These are phyloP conservation scores for Capricornis sumatraensis DNA, from an alignment of 2,113 vertebrate genomes.

Conservation along the genomic window DNA sequence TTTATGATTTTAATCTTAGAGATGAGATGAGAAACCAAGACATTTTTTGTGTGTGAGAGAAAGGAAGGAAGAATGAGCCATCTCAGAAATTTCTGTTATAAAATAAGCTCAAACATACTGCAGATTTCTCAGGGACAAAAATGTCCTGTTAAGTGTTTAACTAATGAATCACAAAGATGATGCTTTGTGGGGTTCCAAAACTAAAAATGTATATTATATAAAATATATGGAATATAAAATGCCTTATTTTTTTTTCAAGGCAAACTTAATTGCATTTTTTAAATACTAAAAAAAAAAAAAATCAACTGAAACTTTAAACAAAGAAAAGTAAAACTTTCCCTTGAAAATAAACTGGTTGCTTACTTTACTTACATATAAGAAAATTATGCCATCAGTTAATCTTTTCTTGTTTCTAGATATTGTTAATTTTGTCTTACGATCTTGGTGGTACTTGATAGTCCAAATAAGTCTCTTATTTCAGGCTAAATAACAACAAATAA, in stretches of 20 bases:
- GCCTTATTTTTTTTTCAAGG: neutral
- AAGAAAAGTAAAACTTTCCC: neutral
- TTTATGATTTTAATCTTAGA: conserved; percentile 3
- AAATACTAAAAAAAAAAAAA: neutral
- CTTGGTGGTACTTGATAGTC: neutral
- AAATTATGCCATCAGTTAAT: neutral
- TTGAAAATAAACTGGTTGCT: conserved; percentile 19
- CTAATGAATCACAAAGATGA: neutral
- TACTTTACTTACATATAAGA: conserved; percentile 14
- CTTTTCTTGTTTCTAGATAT: conserved; percentile 19
- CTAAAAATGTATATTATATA: neutral
- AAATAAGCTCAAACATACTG: neutral
- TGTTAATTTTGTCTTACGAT: neutral
- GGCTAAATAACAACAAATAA: neutral
- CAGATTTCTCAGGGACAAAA: neutral
- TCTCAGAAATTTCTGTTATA: neutral
- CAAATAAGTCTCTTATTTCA: neutral
- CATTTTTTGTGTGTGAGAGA: neutral
- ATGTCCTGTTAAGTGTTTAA: neutral
- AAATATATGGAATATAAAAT: neutral
- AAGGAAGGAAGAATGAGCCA: neutral
- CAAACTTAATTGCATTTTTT: neutral
- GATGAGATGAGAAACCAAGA: neutral
- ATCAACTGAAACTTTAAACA: neutral
- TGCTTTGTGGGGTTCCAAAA: neutral